A percentile compares a stretch with the other conserved stretches of the same genome.
Conservation (phyloP, 2,113 vertebrate species). For the Leucopsar rothschildi region DNA sequence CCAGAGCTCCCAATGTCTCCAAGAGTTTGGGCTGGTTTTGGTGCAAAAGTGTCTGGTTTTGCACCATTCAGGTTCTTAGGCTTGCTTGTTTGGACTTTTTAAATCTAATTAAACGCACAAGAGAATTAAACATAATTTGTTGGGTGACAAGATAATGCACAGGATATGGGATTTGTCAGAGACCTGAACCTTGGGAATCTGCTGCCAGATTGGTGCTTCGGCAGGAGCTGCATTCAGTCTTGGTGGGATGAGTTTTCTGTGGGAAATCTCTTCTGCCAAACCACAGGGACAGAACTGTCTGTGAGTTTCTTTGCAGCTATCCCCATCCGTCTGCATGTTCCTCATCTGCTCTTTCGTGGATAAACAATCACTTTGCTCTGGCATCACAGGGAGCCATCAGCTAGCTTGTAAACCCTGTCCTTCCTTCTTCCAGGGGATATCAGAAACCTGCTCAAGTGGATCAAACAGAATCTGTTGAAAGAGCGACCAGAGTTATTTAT, state of each 20-base stretch:
- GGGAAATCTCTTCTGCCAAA: not conserved
- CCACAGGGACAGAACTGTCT: not conserved
- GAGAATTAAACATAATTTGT: not conserved
- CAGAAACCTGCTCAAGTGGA: slow-evolving; percentile 93
- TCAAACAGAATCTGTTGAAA: slow-evolving; percentile 91
- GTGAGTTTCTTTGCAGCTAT: not conserved
- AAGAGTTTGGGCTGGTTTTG: not conserved
- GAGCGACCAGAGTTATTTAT: slow-evolving; percentile 94
- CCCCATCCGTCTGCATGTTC: not conserved
- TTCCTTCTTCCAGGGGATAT: slow-evolving; percentile 85
- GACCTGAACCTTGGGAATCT: not conserved
- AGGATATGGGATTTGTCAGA: not conserved
- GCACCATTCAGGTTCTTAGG: not conserved
- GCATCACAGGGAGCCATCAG: not conserved
- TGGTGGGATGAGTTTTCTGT: not conserved
- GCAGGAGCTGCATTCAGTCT: not conserved
- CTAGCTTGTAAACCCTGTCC: slow-evolving; percentile 23
- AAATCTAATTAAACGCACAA: not conserved
- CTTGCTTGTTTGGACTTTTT: not conserved
- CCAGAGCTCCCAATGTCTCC: not conserved
- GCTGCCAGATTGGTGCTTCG: not conserved
- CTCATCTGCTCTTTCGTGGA: not conserved
- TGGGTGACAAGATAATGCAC: fast-evolving
- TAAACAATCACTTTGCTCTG: not conserved
- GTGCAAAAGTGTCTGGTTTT: not conserved